Conservation (phyloP, 2,888 invertebrate species). For the Macrosoma leucophasiata region DNA sequence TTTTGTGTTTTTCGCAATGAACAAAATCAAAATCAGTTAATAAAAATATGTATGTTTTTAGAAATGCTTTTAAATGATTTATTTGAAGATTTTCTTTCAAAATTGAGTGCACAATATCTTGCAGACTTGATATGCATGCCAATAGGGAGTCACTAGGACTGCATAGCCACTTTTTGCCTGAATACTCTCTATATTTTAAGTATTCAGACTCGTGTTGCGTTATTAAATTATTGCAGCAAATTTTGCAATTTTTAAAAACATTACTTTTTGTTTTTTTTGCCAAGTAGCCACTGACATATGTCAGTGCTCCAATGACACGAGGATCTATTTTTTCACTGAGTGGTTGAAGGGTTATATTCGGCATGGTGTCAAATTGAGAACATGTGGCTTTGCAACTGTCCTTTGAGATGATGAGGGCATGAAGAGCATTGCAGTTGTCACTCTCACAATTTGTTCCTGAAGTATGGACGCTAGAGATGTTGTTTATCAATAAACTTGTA, state of each 20-base stretch:
- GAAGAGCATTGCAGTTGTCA: conserved; percentile 9
- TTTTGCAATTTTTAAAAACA: conserved; percentile 17
- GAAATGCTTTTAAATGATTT: conserved; percentile 8
- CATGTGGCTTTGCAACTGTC: conserved; percentile 1
- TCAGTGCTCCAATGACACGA: conserved; percentile 12
- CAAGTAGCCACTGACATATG: conserved; percentile 24
- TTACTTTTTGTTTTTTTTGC: conserved; percentile 16
- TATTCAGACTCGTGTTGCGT: conserved; percentile 9
- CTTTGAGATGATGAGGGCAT: conserved; percentile 4
- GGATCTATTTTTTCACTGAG: conserved; percentile 12
- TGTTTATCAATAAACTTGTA: conserved; percentile 19
- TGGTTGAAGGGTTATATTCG: conserved; percentile 6
- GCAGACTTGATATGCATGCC: conserved; percentile 7
- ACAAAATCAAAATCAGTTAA: conserved; percentile 9
- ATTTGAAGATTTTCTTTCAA: conserved; percentile 1
- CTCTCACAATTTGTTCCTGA: conserved; percentile 23
- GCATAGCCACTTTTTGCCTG: conserved; percentile 9
- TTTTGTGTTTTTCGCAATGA: conserved; percentile 8
- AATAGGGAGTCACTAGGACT: conserved; percentile 9
- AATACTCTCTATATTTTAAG: conserved; percentile 10
- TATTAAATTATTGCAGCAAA: conserved; percentile 14
- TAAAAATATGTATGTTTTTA: conserved; percentile 10
- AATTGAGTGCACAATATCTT: conserved; percentile 8
- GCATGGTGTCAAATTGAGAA: conserved; percentile 3
- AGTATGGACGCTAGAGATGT: conserved; percentile 24